phyloP scores from a whole-genome alignment of 2,888 invertebrate genomes.

The Sinelater perroti region DNA sequence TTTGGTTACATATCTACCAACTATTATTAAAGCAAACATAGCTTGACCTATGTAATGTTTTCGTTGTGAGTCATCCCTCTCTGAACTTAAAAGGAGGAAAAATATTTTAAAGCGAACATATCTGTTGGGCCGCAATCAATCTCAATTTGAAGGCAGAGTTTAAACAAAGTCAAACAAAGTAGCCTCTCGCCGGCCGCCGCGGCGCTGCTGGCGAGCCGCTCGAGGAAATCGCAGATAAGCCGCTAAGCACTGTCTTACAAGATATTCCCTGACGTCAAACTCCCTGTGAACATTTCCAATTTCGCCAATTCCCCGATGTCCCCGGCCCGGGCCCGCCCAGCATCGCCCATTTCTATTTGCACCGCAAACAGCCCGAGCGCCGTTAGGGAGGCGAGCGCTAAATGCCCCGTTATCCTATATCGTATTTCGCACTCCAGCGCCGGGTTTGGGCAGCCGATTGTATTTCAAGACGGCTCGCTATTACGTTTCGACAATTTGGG shows the following conservation, averaged over 20 bases:
- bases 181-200: too few relatives aligned
- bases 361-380: constrained; percentile 36
- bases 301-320: constrained; percentile 38
- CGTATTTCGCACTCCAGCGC: constrained; percentile 28
- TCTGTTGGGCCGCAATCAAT: too few relatives aligned
- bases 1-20: too few relatives aligned
- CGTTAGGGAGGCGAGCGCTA: constrained; percentile 30
- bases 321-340: constrained; percentile 32
- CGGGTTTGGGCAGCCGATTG: too few relatives aligned
- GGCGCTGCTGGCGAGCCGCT: constrained; percentile 15
- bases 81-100: neutral
- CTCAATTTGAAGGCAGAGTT: constrained; percentile 1
- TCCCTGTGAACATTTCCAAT: constrained; percentile 40
- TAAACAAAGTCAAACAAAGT: constrained; percentile 2
- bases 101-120: too few relatives aligned
- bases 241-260: constrained; percentile 33
- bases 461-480: too few relatives aligned
- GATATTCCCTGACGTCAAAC: constrained; percentile 39
- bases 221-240: constrained; percentile 33
- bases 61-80: too few relatives aligned
- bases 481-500: too few relatives aligned
- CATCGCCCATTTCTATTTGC: constrained; percentile 38
- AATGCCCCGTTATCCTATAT: constrained; percentile 31
- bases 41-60: too few relatives aligned
- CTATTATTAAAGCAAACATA: too few relatives aligned